Base-by-base conservation (phyloP, 2,888 invertebrate species). In the Chydorus sphaericus region DNA sequence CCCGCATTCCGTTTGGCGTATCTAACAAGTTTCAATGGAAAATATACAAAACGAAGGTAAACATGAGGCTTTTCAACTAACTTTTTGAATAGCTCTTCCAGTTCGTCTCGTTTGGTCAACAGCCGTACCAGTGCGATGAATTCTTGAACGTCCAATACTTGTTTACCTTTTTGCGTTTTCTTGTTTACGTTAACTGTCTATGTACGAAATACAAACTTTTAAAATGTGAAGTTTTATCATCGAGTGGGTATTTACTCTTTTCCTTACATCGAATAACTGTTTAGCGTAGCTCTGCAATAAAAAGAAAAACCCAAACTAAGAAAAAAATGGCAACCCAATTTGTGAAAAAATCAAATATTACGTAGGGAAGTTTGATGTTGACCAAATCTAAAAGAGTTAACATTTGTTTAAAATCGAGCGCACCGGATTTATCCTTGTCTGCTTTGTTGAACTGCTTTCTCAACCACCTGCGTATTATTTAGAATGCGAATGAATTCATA, bases 301-400 rank as follows among this genome's bases (percentile, higher is more conserved):
- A n/a, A n/a, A n/a, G n/a, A n/a, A n/a, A n/a, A n/a, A n/a, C n/a
- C n/a, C n/a, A n/a, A n/a, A n/a, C n/a, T n/a, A n/a, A n/a, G n/a
- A n/a, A n/a, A n/a, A n/a, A n/a, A n/a, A n/a, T n/a, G n/a, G n/a
- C n/a, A n/a, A n/a, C n/a, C n/a, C n/a, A n/a, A n/a, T n/a, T n/a
- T n/a, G n/a, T n/a, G n/a, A n/a, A n/a, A n/a, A n/a, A n/a, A n/a
- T n/a, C n/a, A n/a, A n/a, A n/a, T n/a, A n/a, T n/a, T n/a, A n/a
- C n/a, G n/a, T n/a, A n/a, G n/a, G n/a, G n/a, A n/a, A n/a, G 70
- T 59, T 73, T 70, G 29, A 77, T 70, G 63, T 78, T 78, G 50
- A 79, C 66, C 37, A 70, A 68, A 59, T 73, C 71, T 55, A 77
- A 65, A 44, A 78, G 68, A 61, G 69, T 69, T 63, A 73, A 66